phyloP scores from a whole-genome alignment of 2,113 vertebrate genomes.

The Takifugu flavidus region DNA sequence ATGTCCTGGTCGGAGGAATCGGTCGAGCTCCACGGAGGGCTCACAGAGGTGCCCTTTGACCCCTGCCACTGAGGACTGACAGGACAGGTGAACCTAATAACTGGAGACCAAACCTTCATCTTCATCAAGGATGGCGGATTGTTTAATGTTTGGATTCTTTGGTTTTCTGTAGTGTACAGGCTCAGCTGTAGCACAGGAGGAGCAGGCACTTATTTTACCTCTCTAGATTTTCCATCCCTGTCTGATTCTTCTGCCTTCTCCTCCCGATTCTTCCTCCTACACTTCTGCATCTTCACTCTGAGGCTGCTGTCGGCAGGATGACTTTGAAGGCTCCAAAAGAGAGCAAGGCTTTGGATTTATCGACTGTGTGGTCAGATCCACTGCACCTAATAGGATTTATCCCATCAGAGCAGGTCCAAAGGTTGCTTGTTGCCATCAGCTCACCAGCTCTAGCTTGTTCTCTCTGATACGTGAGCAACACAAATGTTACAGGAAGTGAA shows the following conservation, averaged over 20 bases:
- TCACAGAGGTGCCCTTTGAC: constrained; percentile 72
- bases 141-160: not conserved
- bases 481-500: constrained; percentile 11
- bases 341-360: constrained; percentile 36
- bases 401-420: constrained; percentile 25
- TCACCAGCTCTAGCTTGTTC: constrained; percentile 15
- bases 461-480: constrained; percentile 22
- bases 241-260: constrained; percentile 32
- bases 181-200: constrained; percentile 3
- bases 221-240: constrained; percentile 21
- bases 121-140: not conserved
- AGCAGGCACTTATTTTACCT: constrained; percentile 6
- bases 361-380: constrained; percentile 28
- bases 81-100: not conserved
- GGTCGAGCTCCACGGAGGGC: constrained; percentile 79
- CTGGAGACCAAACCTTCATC: not conserved
- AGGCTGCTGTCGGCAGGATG: constrained; percentile 16
- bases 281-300: constrained; percentile 6
- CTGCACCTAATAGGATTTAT: constrained; percentile 57
- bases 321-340: constrained; percentile 25
- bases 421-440: constrained; percentile 25
- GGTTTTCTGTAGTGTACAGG: constrained; percentile 1
- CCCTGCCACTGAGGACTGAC: constrained; percentile 69
- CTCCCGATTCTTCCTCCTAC: constrained; percentile 12
- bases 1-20: constrained; percentile 74